Evolutionary conservation across 2,888 invertebrate genomes (phyloP), one percentile per base, ranked within the genome.

Genomic region (Scelioninae gen. 2): DNA sequence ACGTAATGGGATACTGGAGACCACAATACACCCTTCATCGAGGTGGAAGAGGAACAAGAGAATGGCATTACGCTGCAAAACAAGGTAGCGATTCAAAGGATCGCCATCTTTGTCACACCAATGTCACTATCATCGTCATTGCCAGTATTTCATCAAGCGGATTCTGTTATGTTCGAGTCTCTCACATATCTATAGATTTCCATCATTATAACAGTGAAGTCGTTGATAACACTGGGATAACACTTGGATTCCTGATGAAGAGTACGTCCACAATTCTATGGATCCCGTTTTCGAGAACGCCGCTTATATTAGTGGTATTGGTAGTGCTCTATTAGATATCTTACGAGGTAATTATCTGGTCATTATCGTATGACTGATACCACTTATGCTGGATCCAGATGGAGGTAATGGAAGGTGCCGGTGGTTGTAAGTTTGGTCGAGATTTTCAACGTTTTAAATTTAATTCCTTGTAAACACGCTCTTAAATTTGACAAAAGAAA

Each of bases 1-100:
- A 73, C 75, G 80, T 82, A 83, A 81, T 81, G 80, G 81, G 81
- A 81, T 81, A 80, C 80, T 79, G 76, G 74, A 81, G 77, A 82
- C 83, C 82, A 81, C 83, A 83, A 83, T 83, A 82, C 82, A 83
- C 82, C 79, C 83, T 82, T 82, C 83, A 82, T 76, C 78, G 81
- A 79, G 78, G 82, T 81, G 82, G 82, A 84, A 84, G 82, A 82
- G 84, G 83, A 85, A 84, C 85, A 84, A 82, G 83, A 80, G 83
- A 84, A 84, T 77, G 80, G 82, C 85, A 85, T 84, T 84, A 84
- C 78, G 80, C 61, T 58, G 67, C 61, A 53, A 74, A 73, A 73
- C 68, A 70, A 73, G 70, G 70, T 71, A 75, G 75, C 70, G 72
- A 70, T 73, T 73, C 63, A 76, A 73, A 78, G 57, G 37, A 50